Percentiles rank a stretch among this genome's conserved stretches.
Evolutionary conservation across 2,888 invertebrate species (phyloP).

Genomic region (Nysson spinosus): DNA sequence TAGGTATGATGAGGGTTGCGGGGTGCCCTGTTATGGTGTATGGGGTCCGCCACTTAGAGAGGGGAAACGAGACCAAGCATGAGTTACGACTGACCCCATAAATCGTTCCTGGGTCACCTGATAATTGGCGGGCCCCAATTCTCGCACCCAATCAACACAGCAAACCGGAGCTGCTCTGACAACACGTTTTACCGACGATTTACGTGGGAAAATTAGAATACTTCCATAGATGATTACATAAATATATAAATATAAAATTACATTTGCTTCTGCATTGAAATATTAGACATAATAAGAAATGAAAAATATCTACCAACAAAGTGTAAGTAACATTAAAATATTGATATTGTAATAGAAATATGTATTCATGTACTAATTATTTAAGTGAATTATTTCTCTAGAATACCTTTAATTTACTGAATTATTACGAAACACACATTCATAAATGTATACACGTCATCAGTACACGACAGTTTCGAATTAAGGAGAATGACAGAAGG

Average conservation of each 20-base stretch:
- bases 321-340: too few relatives aligned
- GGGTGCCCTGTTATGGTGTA: constrained; percentile 63
- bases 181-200: constrained; percentile 71
- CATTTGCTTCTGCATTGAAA: too few relatives aligned
- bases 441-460: too few relatives aligned
- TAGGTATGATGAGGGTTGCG: constrained; percentile 50
- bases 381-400: too few relatives aligned
- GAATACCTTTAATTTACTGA: too few relatives aligned
- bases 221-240: too few relatives aligned
- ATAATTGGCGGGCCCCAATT: constrained; percentile 74
- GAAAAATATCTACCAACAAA: too few relatives aligned
- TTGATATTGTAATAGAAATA: too few relatives aligned
- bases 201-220: constrained; percentile 69
- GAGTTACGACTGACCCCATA: constrained; percentile 75
- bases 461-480: constrained; percentile 3
- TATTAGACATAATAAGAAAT: too few relatives aligned
- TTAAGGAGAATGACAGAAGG: constrained; percentile 6
- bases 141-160: constrained; percentile 73
- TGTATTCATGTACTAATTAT: too few relatives aligned
- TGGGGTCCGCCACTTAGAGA: constrained; percentile 37
- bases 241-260: too few relatives aligned
- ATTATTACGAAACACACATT: too few relatives aligned
- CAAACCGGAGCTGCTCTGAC: constrained; percentile 69
- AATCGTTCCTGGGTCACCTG: constrained; percentile 68
- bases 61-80: constrained; percentile 46